Base-by-base conservation (phyloP, 2,888 invertebrate species). In the Herminia tarsipennalis region DNA sequence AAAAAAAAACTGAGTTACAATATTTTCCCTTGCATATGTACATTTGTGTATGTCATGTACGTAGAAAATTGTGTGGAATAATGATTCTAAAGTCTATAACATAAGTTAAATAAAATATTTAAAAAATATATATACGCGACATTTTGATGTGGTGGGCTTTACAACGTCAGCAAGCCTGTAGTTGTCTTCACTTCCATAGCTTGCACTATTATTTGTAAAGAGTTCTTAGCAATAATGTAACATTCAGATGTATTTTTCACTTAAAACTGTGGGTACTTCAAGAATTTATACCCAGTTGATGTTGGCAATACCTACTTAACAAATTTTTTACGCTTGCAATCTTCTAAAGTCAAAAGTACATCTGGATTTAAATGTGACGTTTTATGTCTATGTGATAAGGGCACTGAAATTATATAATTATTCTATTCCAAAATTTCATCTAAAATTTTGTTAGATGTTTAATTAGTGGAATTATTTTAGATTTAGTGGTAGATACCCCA, bases 151-250 rank as follows among this genome's bases (percentile, higher is more conserved):
- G 39, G 22, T 51, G 29, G 56, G 42, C 57, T 58, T 55, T 29
- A 39, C 41, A 53, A 41, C 51, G 44, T 60, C 69, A 66, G 66
- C 65, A 66, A 70, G 60, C 51, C 55, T 45, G 56, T 75, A 66
- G 65, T 25, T 56, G 44, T 52, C 44, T 66, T 75, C 86, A 86
- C 86, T 86, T 87, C 84, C 84, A 79, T 87, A 87, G 85, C 85
- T 86, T 87, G 87, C 87, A 87, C 87, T 81, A 74, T 81, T 69
- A 61, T 74, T 79, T 80, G 70, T 83, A 76, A 78, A 71, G 52
- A 72, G 70, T 52, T 68, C 35, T 71, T 84, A 83, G 81, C 79
- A 82, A 80, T 83, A 83, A 81, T 67, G 55, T 55, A 22, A 45
- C 41, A 62, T 66, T 70, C 63, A 57, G 59, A 58, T 76, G 73